A percentile compares a stretch with the other conserved stretches of the same genome.
phyloP scores from a whole-genome alignment of 2,797 vertebrate species.

The Ctenopoma kingsleyae region DNA sequence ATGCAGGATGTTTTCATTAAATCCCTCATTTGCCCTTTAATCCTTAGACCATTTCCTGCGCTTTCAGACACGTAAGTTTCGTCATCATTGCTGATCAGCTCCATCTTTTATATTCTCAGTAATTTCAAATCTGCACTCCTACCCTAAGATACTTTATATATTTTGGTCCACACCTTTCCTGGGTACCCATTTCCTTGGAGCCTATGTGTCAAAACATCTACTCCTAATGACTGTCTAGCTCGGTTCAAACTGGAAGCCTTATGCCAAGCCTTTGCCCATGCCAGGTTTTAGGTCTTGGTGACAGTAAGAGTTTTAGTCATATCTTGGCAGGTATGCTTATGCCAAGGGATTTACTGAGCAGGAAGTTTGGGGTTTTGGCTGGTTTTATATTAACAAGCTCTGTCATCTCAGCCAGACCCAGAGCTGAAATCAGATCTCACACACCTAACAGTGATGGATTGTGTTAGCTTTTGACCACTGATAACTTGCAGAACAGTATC shows the following conservation, averaged over 20 bases:
- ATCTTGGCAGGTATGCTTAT: slow-evolving; percentile 72
- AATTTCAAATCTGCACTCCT: slow-evolving; percentile 29
- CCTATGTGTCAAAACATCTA: slow-evolving; percentile 65
- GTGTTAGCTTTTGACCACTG: slow-evolving; percentile 51
- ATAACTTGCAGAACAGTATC: slow-evolving; percentile 35
- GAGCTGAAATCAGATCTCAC: slow-evolving; percentile 69
- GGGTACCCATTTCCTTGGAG: slow-evolving; percentile 49
- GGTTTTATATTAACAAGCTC: slow-evolving; percentile 67
- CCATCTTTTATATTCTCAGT: slow-evolving; percentile 25
- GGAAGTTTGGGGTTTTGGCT: slow-evolving; percentile 65
- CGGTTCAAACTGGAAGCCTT: slow-evolving; percentile 48
- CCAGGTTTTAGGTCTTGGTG: slow-evolving; percentile 66
- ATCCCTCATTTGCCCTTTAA: not conserved
- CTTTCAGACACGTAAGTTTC: slow-evolving; percentile 39
- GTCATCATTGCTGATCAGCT: slow-evolving; percentile 34
- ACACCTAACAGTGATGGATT: slow-evolving; percentile 60
- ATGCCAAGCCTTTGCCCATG: slow-evolving; percentile 62
- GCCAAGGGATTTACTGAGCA: slow-evolving; percentile 64
- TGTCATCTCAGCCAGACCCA: slow-evolving; percentile 69
- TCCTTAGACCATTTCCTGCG: not conserved
- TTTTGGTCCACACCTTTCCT: slow-evolving; percentile 42
- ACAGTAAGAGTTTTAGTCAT: slow-evolving; percentile 74
- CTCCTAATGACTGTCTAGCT: slow-evolving; percentile 66
- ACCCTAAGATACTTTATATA: slow-evolving; percentile 31
- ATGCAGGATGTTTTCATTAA: not conserved